Evolutionary conservation across 2,888 invertebrate genomes (phyloP), one percentile per base, ranked within the genome.

Genomic region (Notodonta dromedarius): DNA sequence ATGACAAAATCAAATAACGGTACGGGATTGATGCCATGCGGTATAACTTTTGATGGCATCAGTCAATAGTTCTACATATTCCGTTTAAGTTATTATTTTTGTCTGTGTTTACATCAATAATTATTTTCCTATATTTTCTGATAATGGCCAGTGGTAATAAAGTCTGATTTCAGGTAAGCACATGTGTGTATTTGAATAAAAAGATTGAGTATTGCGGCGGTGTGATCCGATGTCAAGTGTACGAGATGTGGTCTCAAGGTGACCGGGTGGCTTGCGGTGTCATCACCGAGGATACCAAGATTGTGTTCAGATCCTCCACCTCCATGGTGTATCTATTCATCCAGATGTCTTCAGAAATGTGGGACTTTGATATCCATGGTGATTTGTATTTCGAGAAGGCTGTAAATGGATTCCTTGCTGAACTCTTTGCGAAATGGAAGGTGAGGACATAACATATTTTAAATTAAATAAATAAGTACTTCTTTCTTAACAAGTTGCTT

Each of bases 271-370:
- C 98, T 0, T 98, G 98, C 88, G 99, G 99, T 0, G 97, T 98
- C 40, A 98, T 99, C 56, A 98, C 97, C 0, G 97, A 98, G 69
- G 98, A 99, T 74, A 99, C 99, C 0, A 98, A 99, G 94, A 97
- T 99, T 65, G 99, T 99, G 0, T 99, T 99, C 88, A 95, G 99
- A 64, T 99, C 99, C 3, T 98, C 98, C 0, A 99, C 99, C 0
- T 98, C 99, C 14, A 98, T 99, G 96, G 98, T 99, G 0, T 99
- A 99, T 88, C 94, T 99, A 8, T 99, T 99, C 84, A 95, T 99
- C 66, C 99, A 99, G 94, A 99, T 99, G 99, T 98, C 98, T 66
- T 97, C 98, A 0, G 99, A 99, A 94, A 99, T 99, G 99, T 99
- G 99, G 99, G 98, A 99, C 82, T 99, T 99, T 94, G 99, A 99